Evolutionary conservation across 1,140 invertebrate genomes (phyloP).

Genomic region (Rhynchophorus ferrugineus): DNA sequence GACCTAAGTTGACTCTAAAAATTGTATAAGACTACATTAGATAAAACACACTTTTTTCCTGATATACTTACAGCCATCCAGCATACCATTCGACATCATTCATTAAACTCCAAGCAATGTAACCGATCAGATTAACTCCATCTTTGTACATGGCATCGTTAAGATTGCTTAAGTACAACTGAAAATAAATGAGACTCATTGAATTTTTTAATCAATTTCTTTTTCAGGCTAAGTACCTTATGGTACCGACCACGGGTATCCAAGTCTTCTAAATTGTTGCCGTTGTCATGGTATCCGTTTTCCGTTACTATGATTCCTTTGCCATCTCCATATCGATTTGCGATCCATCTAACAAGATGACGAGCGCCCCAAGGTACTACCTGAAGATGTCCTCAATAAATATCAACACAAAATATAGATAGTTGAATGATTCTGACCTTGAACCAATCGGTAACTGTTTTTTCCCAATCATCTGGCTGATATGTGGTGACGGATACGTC

Average conservation of each 20-base stretch:
- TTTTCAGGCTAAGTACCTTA: conserved; percentile 13
- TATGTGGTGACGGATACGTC: conserved; percentile 5
- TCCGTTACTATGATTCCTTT: conserved; percentile 29
- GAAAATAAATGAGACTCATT: conserved; percentile 24
- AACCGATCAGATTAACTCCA: conserved; percentile 56
- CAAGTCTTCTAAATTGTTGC: conserved; percentile 19
- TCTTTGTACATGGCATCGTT: conserved; percentile 56
- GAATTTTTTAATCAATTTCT: not conserved
- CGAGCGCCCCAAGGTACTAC: conserved; percentile 52
- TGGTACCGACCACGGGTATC: conserved; percentile 25
- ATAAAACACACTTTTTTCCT: not conserved
- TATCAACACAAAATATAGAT: not conserved
- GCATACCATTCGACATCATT: conserved; percentile 74
- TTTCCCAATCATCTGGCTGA: conserved; percentile 20
- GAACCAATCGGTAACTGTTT: conserved; percentile 17
- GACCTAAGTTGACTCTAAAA: conserved; percentile 48
- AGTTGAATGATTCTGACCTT: conserved; percentile 5
- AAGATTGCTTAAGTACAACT: conserved; percentile 56
- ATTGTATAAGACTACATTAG: conserved; percentile 4
- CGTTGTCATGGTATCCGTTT: conserved; percentile 31
- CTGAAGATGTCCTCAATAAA: conserved; percentile 15
- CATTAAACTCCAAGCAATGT: conserved; percentile 66
- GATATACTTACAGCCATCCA: conserved; percentile 53
- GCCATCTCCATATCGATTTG: conserved; percentile 51
- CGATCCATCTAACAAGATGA: conserved; percentile 55